Base-by-base conservation (phyloP, 2,113 vertebrate species). In the Phalacrocorax carbo region DNA sequence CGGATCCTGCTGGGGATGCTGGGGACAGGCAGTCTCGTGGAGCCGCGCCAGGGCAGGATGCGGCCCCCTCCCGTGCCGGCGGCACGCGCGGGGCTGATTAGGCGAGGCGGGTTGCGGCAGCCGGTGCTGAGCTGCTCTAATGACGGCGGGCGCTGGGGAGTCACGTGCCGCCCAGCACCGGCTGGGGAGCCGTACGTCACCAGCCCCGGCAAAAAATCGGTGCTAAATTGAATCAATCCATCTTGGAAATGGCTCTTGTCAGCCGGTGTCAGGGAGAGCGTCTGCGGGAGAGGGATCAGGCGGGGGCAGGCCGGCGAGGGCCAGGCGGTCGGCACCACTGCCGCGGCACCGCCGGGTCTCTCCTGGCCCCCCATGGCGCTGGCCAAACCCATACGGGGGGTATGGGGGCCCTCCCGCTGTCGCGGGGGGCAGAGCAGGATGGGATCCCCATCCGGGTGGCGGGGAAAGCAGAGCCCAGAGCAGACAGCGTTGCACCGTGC, bases 151-250 rank as follows among this genome's bases (percentile, higher is more conserved):
- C 51, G 83, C 97, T 94, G 88, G 86, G 88, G 97, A 98, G 98
- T 96, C 98, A 97, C 97, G 93, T 96, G 94, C 90, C 1, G 58
- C 64, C 95, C 83, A 27, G 97, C 87, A 95, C 97, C 76, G 95
- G 97, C 97, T 97, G 92, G 97, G 97, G 97, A 98, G 98, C 96
- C 46, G 85, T 96, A 98, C 97, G 97, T 98, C 98, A 98, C 97
- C 95, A 89, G 97, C 97, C 98, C 98, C 97, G 51, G 98, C 97
- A 98, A 90, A 86, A 98, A 98, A 98, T 98, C 95, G 96, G 98
- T 97, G 97, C 98, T 98, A 98, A 98, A 99, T 99, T 98, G 98
- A 98, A 98, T 98, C 98, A 98, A 99, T 99, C 98, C 98, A 98
- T 99, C 98, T 99, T 98, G 96, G 98, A 98, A 98, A 98, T 98